Evolutionary conservation across 2,113 vertebrate genomes (phyloP), one percentile per base, ranked within the genome.

Genomic region (Eptatretus burgeri): DNA sequence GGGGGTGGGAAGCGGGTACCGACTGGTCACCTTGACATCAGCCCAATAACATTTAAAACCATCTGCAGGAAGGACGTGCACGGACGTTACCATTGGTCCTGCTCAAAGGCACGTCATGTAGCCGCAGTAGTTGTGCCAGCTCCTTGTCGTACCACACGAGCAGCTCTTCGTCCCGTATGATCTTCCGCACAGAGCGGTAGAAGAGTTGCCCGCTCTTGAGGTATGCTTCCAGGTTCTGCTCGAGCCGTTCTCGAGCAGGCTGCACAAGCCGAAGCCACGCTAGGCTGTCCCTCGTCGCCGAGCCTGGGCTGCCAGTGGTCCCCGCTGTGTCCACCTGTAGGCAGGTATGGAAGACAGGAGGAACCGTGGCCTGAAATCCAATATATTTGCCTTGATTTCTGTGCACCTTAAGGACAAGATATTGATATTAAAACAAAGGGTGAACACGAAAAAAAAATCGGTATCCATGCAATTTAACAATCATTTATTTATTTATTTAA

Each of bases 221-320:
- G 66, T 96, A 96, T 69, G 88, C 89, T 74, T 96, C 89, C 52
- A 96, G 78, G 72, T 96, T 96, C 75, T 93, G 89, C 65, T 96
- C 89, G 64, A 91, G 85, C 63, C 78, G 78, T 73, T 93, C 87
- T 68, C 89, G 74, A 14, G 89, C 83, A 1, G 88, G 91, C 68
- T 96, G 89, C 67, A 93, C 88, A 67, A 96, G 74, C 65, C 89
- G 77, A 51, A 94, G 76, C 89, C 89, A 96, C 51, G 80, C 77
- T 67, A 84, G 62, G 49, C 76, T 76, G 60, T 93, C 88, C 27
- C 27, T 3, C 3, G 27, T 3, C 0, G 76, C 70, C 5, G 80
- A 78, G 65, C 79, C 77, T 63, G 75, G 76, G 70, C 81, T 76
- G 13, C 78, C 74, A 1, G 79, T 80, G 1, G 80, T 74, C 13